Conservation (phyloP, 2,888 invertebrate genomes). For the Cheilosia grossa region DNA sequence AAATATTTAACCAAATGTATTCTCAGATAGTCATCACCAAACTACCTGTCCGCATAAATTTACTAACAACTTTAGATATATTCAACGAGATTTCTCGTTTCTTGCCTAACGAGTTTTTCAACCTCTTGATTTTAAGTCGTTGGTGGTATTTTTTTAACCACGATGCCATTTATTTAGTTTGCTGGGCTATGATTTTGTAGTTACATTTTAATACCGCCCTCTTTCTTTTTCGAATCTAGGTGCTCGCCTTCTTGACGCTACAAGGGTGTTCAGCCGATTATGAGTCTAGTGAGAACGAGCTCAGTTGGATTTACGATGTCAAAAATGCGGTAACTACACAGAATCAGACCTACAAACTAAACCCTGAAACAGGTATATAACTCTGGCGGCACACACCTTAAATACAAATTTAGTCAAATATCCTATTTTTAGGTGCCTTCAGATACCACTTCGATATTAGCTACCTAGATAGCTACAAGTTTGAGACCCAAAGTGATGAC, state of each 20-base stretch:
- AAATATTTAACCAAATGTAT: no score
- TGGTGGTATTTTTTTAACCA: no score
- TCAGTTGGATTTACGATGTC: conserved; percentile 45
- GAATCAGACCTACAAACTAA: conserved; percentile 49
- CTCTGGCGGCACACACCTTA: background rate
- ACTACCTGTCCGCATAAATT: no score
- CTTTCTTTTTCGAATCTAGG: conserved; percentile 8
- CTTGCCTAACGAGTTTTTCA: no score
- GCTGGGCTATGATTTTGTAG: background rate
- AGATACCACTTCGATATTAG: conserved; percentile 56
- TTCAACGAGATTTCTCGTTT: no score
- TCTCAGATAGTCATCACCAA: no score
- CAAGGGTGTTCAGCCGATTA: conserved; percentile 25
- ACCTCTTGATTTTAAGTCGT: no score
- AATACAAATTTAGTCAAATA: background rate
- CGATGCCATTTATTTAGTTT: no score
- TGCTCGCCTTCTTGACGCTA: conserved; percentile 35
- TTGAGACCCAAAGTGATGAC: conserved; percentile 41
- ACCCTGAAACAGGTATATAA: conserved; percentile 35
- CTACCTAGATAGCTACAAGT: conserved; percentile 38
- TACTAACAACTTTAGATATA: no score
- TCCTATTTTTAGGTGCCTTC: conserved; percentile 35
- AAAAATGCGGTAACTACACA: conserved; percentile 44
- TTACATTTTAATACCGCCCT: background rate
- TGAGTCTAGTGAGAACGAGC: conserved; percentile 5